A percentile compares a stretch with the other conserved stretches of the same genome.
Evolutionary conservation across 2,113 vertebrate species (phyloP).

Genomic region (Sterna hirundo): DNA sequence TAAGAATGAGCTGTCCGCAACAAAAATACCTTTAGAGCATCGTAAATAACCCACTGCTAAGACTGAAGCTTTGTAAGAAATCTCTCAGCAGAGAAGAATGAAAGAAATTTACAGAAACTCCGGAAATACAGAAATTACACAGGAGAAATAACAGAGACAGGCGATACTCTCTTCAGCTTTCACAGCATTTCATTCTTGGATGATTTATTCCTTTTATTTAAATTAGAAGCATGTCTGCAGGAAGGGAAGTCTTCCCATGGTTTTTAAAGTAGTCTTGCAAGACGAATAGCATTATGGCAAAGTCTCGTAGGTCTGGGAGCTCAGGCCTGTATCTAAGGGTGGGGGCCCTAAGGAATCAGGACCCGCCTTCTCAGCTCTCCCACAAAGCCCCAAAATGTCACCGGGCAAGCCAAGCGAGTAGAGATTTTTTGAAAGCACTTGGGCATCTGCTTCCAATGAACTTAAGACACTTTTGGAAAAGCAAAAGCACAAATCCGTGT

Average conservation of each 20-base stretch:
- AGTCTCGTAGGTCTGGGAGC: not conserved
- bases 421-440: not conserved
- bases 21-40: not conserved
- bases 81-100: not conserved
- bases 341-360: not conserved
- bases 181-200: not conserved
- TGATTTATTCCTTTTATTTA: not conserved
- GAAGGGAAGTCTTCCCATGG: not conserved
- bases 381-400: not conserved
- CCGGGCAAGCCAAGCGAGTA: fast-evolving
- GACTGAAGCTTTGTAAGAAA: not conserved
- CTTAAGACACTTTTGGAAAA: not conserved
- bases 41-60: not conserved
- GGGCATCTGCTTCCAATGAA: not conserved
- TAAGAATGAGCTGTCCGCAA: not conserved
- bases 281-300: not conserved
- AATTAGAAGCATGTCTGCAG: not conserved
- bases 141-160: not conserved
- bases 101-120: not conserved
- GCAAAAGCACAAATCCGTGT: not conserved
- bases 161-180: not conserved
- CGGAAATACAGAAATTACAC: not conserved
- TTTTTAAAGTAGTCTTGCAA: not conserved
- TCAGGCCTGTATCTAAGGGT: too few relatives aligned
- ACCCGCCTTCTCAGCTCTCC: not conserved